Evolutionary conservation across 1,140 invertebrate genomes (phyloP).

Genomic region (Brachystomella parvula): DNA sequence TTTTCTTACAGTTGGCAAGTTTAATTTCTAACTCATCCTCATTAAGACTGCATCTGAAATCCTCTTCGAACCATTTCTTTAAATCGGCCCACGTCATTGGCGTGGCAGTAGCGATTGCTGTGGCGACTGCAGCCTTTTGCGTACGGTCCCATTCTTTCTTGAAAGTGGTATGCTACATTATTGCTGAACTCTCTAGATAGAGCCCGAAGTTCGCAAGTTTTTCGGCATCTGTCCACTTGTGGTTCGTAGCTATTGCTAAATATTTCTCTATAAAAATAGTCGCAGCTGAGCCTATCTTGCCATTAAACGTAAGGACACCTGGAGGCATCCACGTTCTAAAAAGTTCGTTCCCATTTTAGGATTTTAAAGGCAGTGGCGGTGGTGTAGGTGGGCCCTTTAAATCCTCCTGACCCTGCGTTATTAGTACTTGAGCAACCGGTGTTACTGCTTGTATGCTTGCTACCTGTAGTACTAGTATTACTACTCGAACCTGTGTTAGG

Average conservation of each 20-base stretch:
- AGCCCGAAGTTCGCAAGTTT: background rate
- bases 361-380: too few relatives aligned
- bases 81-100: background rate
- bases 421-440: too few relatives aligned
- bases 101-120: background rate
- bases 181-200: background rate
- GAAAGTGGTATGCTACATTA: background rate
- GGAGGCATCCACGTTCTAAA: too few relatives aligned
- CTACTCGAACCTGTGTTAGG: too few relatives aligned
- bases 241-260: background rate
- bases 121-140: background rate
- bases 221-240: background rate
- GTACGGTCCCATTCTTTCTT: background rate
- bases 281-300: background rate
- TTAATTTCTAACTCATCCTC: background rate
- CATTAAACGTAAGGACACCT: background rate
- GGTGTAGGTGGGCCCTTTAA: too few relatives aligned
- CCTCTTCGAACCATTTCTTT: background rate
- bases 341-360: too few relatives aligned
- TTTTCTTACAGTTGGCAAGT: background rate
- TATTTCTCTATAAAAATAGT: background rate
- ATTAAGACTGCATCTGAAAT: background rate
- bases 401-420: too few relatives aligned
- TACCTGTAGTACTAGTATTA: too few relatives aligned
- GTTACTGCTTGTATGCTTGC: conserved; percentile 43